Percentiles rank a stretch among this genome's conserved stretches.
Conservation (phyloP, 35 echinoderm and acorn worm genomes). For the Ophioderma brevispina region DNA sequence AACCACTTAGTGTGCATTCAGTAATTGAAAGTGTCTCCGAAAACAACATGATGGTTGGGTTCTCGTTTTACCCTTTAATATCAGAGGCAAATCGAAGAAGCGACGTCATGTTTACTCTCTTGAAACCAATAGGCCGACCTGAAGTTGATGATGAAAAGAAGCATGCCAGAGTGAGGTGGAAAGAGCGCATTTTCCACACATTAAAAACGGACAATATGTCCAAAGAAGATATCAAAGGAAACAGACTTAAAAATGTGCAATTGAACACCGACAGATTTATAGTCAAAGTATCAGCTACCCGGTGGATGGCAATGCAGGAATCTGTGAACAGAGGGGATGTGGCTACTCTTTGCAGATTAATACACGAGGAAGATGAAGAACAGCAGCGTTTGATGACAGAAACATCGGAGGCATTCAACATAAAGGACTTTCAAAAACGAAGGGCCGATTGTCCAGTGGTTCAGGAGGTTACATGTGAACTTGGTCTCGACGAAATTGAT, state of each 20-base stretch:
- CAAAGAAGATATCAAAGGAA: not conserved
- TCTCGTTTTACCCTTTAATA: conserved; percentile 54
- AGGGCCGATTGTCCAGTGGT: not conserved
- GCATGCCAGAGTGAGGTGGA: conserved; percentile 54
- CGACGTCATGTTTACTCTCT: conserved; percentile 25
- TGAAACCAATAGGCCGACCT: conserved; percentile 69
- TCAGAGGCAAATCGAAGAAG: not conserved
- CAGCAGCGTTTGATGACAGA: too few species aligned
- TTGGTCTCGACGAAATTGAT: not conserved
- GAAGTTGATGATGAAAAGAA: conserved; percentile 21
- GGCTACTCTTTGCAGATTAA: not conserved
- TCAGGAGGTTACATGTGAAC: conserved; percentile 20
- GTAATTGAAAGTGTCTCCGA: conserved; percentile 65
- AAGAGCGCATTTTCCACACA: conserved; percentile 57
- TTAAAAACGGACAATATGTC: too few species aligned
- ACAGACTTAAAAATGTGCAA: not conserved
- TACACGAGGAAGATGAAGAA: not conserved
- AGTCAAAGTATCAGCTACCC: not conserved
- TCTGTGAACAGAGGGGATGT: not conserved
- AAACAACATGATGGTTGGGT: conserved; percentile 33
- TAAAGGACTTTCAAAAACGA: not conserved
- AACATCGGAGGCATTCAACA: not conserved
- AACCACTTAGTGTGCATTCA: conserved; percentile 14
- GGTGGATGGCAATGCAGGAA: conserved; percentile 24
- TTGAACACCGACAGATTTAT: not conserved